Evolutionary conservation across 2,888 invertebrate species (phyloP).

Genomic region (Anticlea derivata): DNA sequence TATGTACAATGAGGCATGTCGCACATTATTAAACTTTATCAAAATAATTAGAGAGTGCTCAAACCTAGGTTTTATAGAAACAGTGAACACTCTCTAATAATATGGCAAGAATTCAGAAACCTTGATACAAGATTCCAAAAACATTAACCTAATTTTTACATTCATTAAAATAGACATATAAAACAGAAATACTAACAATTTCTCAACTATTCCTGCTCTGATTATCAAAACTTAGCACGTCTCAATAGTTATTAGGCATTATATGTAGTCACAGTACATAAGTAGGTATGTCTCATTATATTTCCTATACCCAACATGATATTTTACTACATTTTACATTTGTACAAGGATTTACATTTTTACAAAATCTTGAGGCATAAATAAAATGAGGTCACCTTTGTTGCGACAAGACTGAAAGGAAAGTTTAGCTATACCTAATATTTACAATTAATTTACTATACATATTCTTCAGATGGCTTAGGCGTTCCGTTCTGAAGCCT

Average conservation of each 20-base stretch:
- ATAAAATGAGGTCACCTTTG: conserved; percentile 25
- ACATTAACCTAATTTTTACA: conserved; percentile 54
- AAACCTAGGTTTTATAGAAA: conserved; percentile 1
- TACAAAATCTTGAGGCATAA: conserved; percentile 24
- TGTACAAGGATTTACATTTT: conserved; percentile 26
- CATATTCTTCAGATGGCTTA: conserved; percentile 95
- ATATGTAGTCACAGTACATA: not conserved
- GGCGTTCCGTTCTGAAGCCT: conserved; percentile 90
- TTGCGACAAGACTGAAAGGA: conserved; percentile 16
- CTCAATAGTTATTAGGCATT: not conserved
- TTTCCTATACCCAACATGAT: conserved; percentile 4
- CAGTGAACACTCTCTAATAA: conserved; percentile 37
- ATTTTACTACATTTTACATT: conserved; percentile 29
- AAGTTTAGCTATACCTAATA: conserved; percentile 19
- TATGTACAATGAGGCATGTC: conserved; percentile 40
- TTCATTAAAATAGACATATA: conserved; percentile 23
- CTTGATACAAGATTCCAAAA: conserved; percentile 81
- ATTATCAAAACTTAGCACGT: conserved; percentile 10
- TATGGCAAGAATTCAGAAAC: conserved; percentile 79
- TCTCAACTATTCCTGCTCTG: not conserved
- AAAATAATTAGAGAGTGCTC: conserved; percentile 16
- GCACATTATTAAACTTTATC: conserved; percentile 7
- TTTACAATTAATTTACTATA: conserved; percentile 70
- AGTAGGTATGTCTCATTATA: not conserved
- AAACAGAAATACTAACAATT: conserved; percentile 9